phyloP scores from a whole-genome alignment of 2,797 vertebrate genomes.

The Gadopsis marmoratus region DNA sequence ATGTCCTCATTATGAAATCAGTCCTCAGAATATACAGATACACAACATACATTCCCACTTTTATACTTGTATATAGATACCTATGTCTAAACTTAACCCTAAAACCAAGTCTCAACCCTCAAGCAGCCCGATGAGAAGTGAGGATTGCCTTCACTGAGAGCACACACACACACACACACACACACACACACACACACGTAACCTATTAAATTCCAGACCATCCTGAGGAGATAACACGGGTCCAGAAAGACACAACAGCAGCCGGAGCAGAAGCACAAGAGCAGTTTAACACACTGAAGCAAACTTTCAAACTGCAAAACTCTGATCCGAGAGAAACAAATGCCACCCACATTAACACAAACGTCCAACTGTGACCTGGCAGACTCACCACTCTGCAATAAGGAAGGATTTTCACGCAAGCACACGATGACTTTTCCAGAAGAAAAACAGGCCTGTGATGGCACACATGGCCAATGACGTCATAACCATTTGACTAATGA shows the following conservation, averaged over 20 bases:
- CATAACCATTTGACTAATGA: constrained; percentile 34
- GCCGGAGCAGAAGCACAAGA: background rate
- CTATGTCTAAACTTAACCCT: background rate
- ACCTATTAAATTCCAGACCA: constrained; percentile 19
- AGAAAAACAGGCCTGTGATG: constrained; percentile 5
- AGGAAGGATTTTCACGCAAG: constrained; percentile 13
- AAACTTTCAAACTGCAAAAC: constrained; percentile 20
- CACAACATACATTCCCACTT: background rate
- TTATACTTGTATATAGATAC: background rate
- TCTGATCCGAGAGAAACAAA: constrained; percentile 13
- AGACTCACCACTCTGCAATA: constrained; percentile 7
- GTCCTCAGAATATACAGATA: background rate
- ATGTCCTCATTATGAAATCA: background rate
- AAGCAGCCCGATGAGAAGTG: background rate
- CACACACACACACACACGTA: background rate
- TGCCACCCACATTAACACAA: constrained; percentile 19
- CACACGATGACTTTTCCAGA: constrained; percentile 9
- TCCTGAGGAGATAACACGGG: constrained; percentile 11
- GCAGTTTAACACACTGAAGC: constrained; percentile 20
- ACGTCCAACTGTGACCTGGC: constrained; percentile 23
- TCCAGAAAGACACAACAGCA: background rate
- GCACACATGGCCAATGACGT: constrained; percentile 5
- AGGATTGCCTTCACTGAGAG: background rate
- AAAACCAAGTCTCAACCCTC: background rate
- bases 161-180: background rate